Percentiles rank a stretch among this genome's conserved stretches.
Conservation (phyloP, 1,140 invertebrate species). For the Drosophila truncata region DNA sequence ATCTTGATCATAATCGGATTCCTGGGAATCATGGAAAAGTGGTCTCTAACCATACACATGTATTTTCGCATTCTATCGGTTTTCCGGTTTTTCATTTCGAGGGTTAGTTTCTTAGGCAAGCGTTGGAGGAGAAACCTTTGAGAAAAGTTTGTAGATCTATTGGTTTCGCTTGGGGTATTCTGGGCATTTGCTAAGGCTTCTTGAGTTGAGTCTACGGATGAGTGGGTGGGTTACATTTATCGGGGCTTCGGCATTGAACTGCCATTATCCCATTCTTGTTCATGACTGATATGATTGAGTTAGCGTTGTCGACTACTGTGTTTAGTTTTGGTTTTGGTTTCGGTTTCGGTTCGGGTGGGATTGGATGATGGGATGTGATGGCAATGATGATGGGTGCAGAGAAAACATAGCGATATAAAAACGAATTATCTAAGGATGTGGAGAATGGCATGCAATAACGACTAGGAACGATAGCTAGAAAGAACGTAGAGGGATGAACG, state of each 20-base stretch:
- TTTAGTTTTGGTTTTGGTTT: slow-evolving; percentile 24
- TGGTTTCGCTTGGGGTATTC: slow-evolving; percentile 40
- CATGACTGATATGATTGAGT: slow-evolving; percentile 60
- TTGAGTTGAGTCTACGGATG: slow-evolving; percentile 45
- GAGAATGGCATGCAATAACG: slow-evolving; percentile 55
- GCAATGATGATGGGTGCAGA: slow-evolving; percentile 34
- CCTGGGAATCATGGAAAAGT: slow-evolving; percentile 22
- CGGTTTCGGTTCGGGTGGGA: slow-evolving; percentile 38
- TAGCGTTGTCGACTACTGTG: slow-evolving; percentile 59
- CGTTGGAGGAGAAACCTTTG: slow-evolving; percentile 47
- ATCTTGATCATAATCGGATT: slow-evolving; percentile 21
- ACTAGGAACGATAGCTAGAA: slow-evolving; percentile 61
- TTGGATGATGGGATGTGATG: slow-evolving; percentile 42
- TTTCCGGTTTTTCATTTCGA: slow-evolving; percentile 7
- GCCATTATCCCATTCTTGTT: slow-evolving; percentile 37
- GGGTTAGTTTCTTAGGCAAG: slow-evolving; percentile 53
- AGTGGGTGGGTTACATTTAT: slow-evolving; percentile 80
- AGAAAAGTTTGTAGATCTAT: slow-evolving; percentile 38
- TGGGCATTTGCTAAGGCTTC: slow-evolving; percentile 52
- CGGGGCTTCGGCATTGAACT: slow-evolving; percentile 47
- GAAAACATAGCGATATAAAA: slow-evolving; percentile 44
- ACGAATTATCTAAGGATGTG: slow-evolving; percentile 17
- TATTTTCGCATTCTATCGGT: slow-evolving; percentile 10
- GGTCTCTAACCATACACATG: slow-evolving; percentile 32
- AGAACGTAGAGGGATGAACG: slow-evolving; percentile 51